A percentile compares a stretch with the other conserved stretches of the same genome.
Evolutionary conservation across 2,113 vertebrate species (phyloP).

Genomic region (Dinomys branickii): DNA sequence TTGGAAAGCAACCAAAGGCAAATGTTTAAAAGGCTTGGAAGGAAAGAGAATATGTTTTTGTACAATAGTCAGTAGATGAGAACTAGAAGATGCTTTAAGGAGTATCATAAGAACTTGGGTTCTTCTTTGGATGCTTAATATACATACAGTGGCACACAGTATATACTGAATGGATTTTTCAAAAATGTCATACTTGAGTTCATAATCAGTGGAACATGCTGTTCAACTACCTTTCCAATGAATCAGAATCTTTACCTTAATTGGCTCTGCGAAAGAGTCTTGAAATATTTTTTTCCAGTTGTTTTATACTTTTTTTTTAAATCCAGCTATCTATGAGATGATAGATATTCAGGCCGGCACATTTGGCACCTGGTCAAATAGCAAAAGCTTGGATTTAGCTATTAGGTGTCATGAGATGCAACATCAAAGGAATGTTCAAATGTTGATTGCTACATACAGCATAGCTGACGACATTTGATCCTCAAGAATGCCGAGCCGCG

Average conservation of each 20-base stretch:
- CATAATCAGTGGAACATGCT: constrained; percentile 30
- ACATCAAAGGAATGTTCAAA: constrained; percentile 77
- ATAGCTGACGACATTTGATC: constrained; percentile 69
- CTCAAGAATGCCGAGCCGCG: constrained; percentile 63
- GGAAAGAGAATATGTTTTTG: background rate
- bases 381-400: constrained; percentile 69
- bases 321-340: constrained; percentile 60
- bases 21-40: constrained; percentile 9
- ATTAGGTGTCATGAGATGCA: constrained; percentile 48
- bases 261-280: constrained; percentile 18
- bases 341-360: constrained; percentile 45
- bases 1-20: background rate
- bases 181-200: background rate
- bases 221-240: constrained; percentile 38
- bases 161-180: background rate
- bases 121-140: constrained; percentile 4
- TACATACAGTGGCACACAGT: background rate
- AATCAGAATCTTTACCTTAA: constrained; percentile 46
- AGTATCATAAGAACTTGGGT: background rate
- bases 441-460: constrained; percentile 50
- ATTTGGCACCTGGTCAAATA: constrained; percentile 75
- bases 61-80: background rate
- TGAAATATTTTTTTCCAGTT: constrained; percentile 35
- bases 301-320: constrained; percentile 57
- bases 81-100: background rate